Conservation (phyloP, 2,888 invertebrate species). For the Hofmannophila pseudospretella region DNA sequence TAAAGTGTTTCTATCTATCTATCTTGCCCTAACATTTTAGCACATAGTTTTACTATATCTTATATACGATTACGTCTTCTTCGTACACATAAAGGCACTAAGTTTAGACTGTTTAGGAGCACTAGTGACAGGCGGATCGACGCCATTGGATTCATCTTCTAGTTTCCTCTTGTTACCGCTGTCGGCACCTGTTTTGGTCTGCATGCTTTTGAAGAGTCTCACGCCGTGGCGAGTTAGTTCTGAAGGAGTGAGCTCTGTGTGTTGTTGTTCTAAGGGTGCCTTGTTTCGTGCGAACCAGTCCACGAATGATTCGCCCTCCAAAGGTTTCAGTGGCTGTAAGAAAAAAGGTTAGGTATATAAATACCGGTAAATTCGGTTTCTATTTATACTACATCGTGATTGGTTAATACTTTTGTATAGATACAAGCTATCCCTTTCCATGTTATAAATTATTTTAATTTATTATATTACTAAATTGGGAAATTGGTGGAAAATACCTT, state of each 20-base stretch:
- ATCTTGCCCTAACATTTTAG: too few species aligned
- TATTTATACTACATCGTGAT: too few species aligned
- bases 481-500: too few species aligned
- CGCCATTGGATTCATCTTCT: conserved; percentile 40
- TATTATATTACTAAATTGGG: too few species aligned
- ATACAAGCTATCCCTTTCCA: too few species aligned
- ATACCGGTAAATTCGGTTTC: too few species aligned
- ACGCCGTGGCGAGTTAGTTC: conserved; percentile 78
- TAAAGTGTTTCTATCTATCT: too few species aligned
- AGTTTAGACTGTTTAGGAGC: conserved; percentile 69
- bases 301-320: conserved; percentile 73
- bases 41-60: too few species aligned
- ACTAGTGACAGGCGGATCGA: conserved; percentile 33
- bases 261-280: conserved; percentile 69
- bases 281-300: conserved; percentile 80
- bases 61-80: conserved; percentile 47
- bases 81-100: conserved; percentile 66
- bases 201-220: conserved; percentile 66
- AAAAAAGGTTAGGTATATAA: too few species aligned
- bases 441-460: too few species aligned
- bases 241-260: conserved; percentile 69
- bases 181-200: conserved; percentile 31
- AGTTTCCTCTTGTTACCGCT: conserved; percentile 54
- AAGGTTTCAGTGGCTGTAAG: conserved; percentile 50
- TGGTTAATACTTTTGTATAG: too few species aligned